phyloP scores from a whole-genome alignment of 2,888 invertebrate species.

The Cerceris ruficornis region DNA sequence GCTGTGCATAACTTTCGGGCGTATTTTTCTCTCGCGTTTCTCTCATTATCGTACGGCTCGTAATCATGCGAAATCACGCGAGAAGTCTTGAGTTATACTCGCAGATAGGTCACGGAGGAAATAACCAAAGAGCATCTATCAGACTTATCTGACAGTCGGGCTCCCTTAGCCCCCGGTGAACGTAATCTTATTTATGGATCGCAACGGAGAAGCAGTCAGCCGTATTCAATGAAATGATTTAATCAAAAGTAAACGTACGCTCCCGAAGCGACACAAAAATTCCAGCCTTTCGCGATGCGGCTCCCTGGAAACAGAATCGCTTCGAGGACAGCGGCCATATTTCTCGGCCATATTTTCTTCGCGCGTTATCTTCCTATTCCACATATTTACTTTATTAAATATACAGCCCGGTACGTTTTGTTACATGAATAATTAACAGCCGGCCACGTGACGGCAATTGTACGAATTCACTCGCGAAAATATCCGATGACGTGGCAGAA shows the following conservation, averaged over 20 bases:
- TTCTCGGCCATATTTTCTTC: slow-evolving; percentile 58
- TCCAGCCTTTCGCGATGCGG: neutral
- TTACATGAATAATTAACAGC: too few species aligned
- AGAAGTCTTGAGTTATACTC: slow-evolving; percentile 57
- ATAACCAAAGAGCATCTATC: slow-evolving; percentile 62
- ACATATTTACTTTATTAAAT: slow-evolving; percentile 69
- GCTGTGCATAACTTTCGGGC: neutral
- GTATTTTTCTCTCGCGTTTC: slow-evolving; percentile 37
- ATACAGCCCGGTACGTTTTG: slow-evolving; percentile 10
- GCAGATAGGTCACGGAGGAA: slow-evolving; percentile 56
- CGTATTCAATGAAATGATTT: slow-evolving; percentile 56
- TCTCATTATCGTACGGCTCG: slow-evolving; percentile 36
- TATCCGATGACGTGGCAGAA: too few species aligned
- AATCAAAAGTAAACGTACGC: slow-evolving; percentile 57
- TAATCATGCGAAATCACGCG: slow-evolving; percentile 62
- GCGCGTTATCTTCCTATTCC: slow-evolving; percentile 65
- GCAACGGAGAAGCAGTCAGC: slow-evolving; percentile 45
- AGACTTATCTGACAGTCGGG: slow-evolving; percentile 59
- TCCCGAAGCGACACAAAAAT: slow-evolving; percentile 28
- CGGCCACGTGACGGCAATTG: too few species aligned
- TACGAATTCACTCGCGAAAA: too few species aligned
- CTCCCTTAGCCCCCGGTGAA: slow-evolving; percentile 22
- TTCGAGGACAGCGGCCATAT: slow-evolving; percentile 47
- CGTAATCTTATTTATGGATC: slow-evolving; percentile 55
- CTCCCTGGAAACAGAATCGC: neutral